Conservation (phyloP, 2,113 vertebrate genomes). For the Equus quagga region DNA sequence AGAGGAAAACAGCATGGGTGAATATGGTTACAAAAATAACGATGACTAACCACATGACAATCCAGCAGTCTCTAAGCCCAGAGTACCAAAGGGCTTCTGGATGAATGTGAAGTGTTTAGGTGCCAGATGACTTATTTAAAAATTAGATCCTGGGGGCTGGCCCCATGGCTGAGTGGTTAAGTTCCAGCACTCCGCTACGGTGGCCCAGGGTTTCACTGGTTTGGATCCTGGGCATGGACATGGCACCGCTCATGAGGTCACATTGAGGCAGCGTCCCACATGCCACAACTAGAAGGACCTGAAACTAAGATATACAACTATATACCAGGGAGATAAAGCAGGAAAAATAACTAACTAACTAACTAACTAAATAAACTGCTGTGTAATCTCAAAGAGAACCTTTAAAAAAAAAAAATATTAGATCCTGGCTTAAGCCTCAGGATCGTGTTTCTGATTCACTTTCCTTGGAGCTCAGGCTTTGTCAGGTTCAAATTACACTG, state of each 20-base stretch:
- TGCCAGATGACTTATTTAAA: constrained; percentile 33
- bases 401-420: neutral
- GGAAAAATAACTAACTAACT: too few relatives aligned
- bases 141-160: neutral
- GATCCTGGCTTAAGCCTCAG: constrained; percentile 3
- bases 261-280: too few relatives aligned
- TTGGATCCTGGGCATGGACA: too few relatives aligned
- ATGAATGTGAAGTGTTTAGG: neutral
- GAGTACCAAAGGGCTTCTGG: constrained; percentile 1
- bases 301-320: too few relatives aligned
- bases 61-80: constrained; percentile 1
- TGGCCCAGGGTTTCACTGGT: too few relatives aligned
- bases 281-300: too few relatives aligned
- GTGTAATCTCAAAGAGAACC: too few relatives aligned
- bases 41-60: constrained; percentile 53
- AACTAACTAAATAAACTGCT: too few relatives aligned
- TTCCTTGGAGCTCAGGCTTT: neutral
- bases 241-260: too few relatives aligned
- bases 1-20: constrained; percentile 27
- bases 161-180: too few relatives aligned
- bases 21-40: constrained; percentile 58
- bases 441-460: constrained; percentile 54
- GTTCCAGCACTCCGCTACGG: too few relatives aligned
- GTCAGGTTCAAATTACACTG: constrained; percentile 22
- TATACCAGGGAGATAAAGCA: too few relatives aligned